Conservation (phyloP, 2,888 invertebrate species). For the Hypercompe scribonia region DNA sequence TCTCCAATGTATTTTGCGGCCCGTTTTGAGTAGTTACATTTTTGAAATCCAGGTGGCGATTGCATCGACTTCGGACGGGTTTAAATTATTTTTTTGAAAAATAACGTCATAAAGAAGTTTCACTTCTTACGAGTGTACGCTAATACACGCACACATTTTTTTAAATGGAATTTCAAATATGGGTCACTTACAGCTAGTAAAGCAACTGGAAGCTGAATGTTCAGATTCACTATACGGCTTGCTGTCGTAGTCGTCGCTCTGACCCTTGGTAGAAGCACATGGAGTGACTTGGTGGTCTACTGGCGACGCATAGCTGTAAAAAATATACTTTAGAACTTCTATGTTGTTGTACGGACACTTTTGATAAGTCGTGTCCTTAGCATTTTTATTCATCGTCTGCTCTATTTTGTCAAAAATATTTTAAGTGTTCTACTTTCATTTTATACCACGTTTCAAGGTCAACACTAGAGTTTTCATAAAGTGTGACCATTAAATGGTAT, state of each 20-base stretch:
- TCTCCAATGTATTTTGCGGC: too few species aligned
- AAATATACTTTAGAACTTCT: slow-evolving; percentile 14
- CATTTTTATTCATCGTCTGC: not conserved
- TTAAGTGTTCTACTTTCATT: not conserved
- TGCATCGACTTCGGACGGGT: too few species aligned
- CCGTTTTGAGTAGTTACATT: too few species aligned
- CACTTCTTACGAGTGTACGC: too few species aligned
- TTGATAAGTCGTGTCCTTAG: not conserved
- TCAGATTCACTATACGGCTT: slow-evolving; percentile 85
- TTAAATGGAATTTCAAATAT: too few species aligned
- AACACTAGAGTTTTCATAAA: not conserved
- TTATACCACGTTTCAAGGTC: not conserved
- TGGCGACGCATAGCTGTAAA: slow-evolving; percentile 80
- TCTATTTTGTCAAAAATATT: not conserved
- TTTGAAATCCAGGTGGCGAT: too few species aligned
- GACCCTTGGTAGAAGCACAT: slow-evolving; percentile 87
- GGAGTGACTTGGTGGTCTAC: slow-evolving; percentile 82
- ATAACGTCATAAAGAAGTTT: too few species aligned
- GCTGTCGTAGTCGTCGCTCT: slow-evolving; percentile 84
- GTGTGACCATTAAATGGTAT: not conserved
- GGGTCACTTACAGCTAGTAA: slow-evolving; percentile 80
- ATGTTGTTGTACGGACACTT: not conserved
- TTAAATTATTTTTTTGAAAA: too few species aligned
- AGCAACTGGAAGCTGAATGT: slow-evolving; percentile 83
- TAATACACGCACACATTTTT: too few species aligned